Percentiles rank a stretch among this genome's conserved stretches.
Evolutionary conservation across 2,113 vertebrate species (phyloP).

Genomic region (Columba livia): DNA sequence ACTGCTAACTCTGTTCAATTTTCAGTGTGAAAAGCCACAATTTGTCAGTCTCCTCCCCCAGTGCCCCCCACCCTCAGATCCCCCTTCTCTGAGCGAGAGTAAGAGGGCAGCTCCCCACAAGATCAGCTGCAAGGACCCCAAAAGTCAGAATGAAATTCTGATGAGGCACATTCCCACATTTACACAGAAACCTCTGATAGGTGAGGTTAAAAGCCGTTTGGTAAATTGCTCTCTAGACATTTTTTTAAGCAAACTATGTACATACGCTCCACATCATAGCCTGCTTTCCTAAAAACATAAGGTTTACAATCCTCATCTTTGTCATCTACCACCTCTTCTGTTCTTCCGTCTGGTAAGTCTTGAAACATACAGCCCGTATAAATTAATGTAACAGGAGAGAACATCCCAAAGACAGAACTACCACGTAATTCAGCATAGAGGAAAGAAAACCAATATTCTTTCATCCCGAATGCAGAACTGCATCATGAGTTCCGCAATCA

Average conservation of each 20-base stretch:
- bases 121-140: neutral
- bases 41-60: neutral
- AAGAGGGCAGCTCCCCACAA: neutral
- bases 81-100: neutral
- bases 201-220: neutral
- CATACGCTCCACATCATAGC: neutral
- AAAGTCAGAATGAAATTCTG: neutral
- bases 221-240: neutral
- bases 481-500: neutral
- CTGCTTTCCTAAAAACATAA: neutral
- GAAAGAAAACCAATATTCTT: neutral
- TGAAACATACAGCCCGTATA: neutral
- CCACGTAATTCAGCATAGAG: rapidly evolving
- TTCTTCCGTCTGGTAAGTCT: neutral
- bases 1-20: neutral
- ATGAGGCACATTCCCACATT: rapidly evolving
- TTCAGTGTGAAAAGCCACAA: neutral
- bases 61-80: rapidly evolving
- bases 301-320: neutral
- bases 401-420: neutral
- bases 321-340: neutral
- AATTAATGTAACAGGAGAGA: neutral
- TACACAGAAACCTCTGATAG: neutral
- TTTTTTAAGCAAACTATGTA: neutral
- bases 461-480: neutral